Evolutionary conservation across 1,140 invertebrate genomes (phyloP), one percentile per base, ranked within the genome.

Genomic region (Idris sp.): DNA sequence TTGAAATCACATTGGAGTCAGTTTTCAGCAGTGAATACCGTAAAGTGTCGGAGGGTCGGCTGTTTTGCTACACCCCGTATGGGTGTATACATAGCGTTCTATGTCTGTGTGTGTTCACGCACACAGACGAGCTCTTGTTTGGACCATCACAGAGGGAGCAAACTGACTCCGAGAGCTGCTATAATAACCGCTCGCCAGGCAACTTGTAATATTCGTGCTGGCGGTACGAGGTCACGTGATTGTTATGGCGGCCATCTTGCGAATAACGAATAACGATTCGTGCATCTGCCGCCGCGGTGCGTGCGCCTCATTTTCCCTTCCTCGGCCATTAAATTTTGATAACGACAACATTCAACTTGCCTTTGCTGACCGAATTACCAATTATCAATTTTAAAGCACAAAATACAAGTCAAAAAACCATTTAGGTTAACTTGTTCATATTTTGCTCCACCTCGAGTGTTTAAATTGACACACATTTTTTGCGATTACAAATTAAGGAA

Each of bases 201-300:
- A 64, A 64, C 59, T 74, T 74, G 51, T 73, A 68, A 71, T 71
- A 71, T 71, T 59, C 64, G 49, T 59, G 61, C 69, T 56, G 67
- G 25, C 54, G 49, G 56, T 48, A 68, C 72, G 76, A 30, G 76
- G 76, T 80, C 79, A 78, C 79, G 77, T 80, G 79, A 62, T 64
- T 72, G 68, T 64, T 41, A 64, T 64, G 68, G 68, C 77, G 72
- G 79, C 79, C 79, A 79, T 80, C 72, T 79, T 79, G 77, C 62
- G 56, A 64, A 72, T 72, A 69, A 69, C 64, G 64, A 68, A 41
- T 68, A 72, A 72, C 67, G 74, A 78, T 80, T 78, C 79, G 54
- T 69, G 69, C 76, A 78, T 78, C 73, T 78, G 68, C 68, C 59
- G 61, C 9, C 59, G 61, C 9, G 51, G 41, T 43, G 44, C 65